These are phyloP conservation scores for Chrysotoxum bicinctum DNA, from an alignment of 2,888 invertebrate species.

Conservation along the genomic window DNA sequence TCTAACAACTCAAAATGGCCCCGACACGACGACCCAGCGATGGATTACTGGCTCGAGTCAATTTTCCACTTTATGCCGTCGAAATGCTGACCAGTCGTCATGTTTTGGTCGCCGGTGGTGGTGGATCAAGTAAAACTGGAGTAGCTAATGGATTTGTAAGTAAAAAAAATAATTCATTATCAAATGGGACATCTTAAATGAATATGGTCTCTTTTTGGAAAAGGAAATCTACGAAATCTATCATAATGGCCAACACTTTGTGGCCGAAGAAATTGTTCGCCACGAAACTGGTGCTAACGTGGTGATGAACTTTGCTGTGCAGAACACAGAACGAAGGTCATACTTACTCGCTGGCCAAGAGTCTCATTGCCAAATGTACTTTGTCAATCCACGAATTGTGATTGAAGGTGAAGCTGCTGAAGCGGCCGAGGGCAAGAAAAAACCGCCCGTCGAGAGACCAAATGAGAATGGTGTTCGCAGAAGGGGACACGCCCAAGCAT, in stretches of 20 bases:
- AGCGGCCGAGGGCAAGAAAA: constrained; percentile 76
- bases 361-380: constrained; percentile 93
- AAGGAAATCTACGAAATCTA: constrained; percentile 96
- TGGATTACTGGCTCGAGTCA: constrained; percentile 91
- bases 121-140: constrained; percentile 98
- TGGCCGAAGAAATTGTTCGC: constrained; percentile 93
- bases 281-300: constrained; percentile 94
- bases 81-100: constrained; percentile 95
- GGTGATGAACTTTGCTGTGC: constrained; percentile 94
- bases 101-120: constrained; percentile 97
- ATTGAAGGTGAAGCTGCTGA: constrained; percentile 79
- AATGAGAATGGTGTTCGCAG: constrained; percentile 79
- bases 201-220: constrained; percentile 74
- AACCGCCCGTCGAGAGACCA: constrained; percentile 74
- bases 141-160: constrained; percentile 98
- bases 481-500: constrained; percentile 72
- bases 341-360: constrained; percentile 95
- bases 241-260: constrained; percentile 91
- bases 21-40: constrained; percentile 84
- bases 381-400: constrained; percentile 85
- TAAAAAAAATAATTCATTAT: constrained; percentile 74
- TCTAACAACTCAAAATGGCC: constrained; percentile 82
- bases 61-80: constrained; percentile 96
- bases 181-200: neutral
- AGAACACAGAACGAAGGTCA: constrained; percentile 87